Evolutionary conservation across 1,140 invertebrate genomes (phyloP), one percentile per base, ranked within the genome.

Genomic region (Apis dorsata): DNA sequence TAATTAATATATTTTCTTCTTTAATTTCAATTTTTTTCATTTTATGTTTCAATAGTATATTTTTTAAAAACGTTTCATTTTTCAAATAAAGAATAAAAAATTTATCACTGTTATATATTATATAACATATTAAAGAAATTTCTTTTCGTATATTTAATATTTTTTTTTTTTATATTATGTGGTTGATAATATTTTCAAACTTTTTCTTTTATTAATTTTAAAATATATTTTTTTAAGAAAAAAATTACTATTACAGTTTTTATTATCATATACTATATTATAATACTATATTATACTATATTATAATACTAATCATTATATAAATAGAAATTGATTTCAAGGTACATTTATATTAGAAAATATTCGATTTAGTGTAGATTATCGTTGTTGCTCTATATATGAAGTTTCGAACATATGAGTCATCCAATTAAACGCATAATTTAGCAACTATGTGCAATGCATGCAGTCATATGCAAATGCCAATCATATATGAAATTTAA

Each of bases 391-490:
- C 12, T 51, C 74, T 34, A 2, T 53, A 44, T 73, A 65, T 60
- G 49, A 77, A 53, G 62, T 77, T 77, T 65, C 74, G 74, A 77
- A 77, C 49, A 53, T 49, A 17, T 53, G 49, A 77, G 49, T 77
- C 62, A 66, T 65, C 13, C 74, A 65, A 77, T 77, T 66, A 77
- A 77, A 65, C 62, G 49, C n/a, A 77, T 77, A 77, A 77, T 65
- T 77, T 34, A 77, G 24, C 57, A 60, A 49, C 57, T 28, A 60
- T 24, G 74, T 49, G 24, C 53, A 55, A n/a, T 9, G 24, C 34
- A 49, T 59, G 7, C 34, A 62, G 34, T 60, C 21, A 13, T 19
- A 24, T 62, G 21, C 72, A 74, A 66, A 65, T 76, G 17, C n/a
- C 74, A 28, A 10, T 55, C 51, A 2, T 57, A 28, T 12, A 21